Base-by-base conservation (phyloP, 1,140 invertebrate species). In the Agraylea sexmaculata region DNA sequence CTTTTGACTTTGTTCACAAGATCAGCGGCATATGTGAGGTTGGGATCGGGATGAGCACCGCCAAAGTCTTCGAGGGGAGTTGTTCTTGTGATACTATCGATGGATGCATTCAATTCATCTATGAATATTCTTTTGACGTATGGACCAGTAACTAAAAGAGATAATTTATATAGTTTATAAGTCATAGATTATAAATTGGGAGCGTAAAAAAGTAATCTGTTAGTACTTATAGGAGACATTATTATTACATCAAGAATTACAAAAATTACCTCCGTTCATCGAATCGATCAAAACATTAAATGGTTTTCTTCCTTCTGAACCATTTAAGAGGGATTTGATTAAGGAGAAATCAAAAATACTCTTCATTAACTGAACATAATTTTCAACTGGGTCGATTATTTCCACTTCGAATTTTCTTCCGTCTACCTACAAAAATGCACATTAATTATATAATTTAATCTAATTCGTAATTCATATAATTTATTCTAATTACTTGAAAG, bases 1-100 rank as follows among this genome's bases (percentile, higher is more conserved):
- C 77, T 70, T 53, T 78, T 75, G 35, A 95, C 73, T 2, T 75
- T 60, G 30, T 64, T 61, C 0, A 95, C 90, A 21, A 98, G 73
- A 57, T 87, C 79, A 31, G 78, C 79, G 11, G 91, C 91, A 66
- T 96, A 96, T 0, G 94, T 98, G 21, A 99, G 70, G 71, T 99
- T 99, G 15, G 96, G 96, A 71, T 99, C 96, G 1, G 96, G 96
- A 69, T 99, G 95, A 32, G 83, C 72, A 20, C 92, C 93, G 15
- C 94, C 94, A 67, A 99, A 99, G 68, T 99, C 94, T 49, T 86
- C 78, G 36, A 94, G 58, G 0, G 91, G 87, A 2, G 69, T 73
- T 25, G 75, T 75, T 27, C 80, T 69, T 25, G 89, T 81, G 1
- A 90, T 76, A 53, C 72, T 80, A 3, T 69, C 62, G 15, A 72